Base-by-base conservation (phyloP, 2,888 invertebrate genomes). In the Drosophila maculinotata region DNA sequence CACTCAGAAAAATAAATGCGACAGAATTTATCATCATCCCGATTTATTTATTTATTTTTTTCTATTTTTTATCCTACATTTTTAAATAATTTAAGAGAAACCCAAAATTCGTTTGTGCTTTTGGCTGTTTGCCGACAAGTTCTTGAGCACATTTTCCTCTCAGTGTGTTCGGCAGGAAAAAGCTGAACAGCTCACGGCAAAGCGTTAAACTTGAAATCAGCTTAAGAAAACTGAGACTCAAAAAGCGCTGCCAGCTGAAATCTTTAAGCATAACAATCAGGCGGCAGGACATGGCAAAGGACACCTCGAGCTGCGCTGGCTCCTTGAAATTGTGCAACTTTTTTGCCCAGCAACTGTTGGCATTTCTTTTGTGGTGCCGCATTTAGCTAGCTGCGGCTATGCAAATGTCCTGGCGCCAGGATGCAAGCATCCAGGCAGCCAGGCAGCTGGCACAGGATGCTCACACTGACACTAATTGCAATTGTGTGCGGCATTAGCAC, bases 401-500 rank as follows among this genome's bases (percentile, higher is more conserved):
- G 87, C 77, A 81, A 81, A 85, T 80, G 70, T 60, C 42, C 74
- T 49, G 67, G 35, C 39, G 51, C 30, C 48, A 44, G 48, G 33
- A 56, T 52, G 36, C 36, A 36, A 20, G 20, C 20, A 20, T 2
- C 20, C 20, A 20, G 20, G 20, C 20, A 20, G 20, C 20, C 4
- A 20, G 20, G 20, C 12, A 58, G 38, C 62, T 45, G 57, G 49
- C 58, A 59, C 69, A 42, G 53, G 28, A 44, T 31, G 38, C 77
- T 58, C 56, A 65, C 86, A 80, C 77, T 86, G 87, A 81, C 81
- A 81, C 81, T 86, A 86, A 81, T 86, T 81, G 81, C 81, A 81
- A 83, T 86, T 86, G 87, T 81, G 69, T 81, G 87, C 74, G 65
- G 77, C 87, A 86, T 82, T 83, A 83, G 80, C 68, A 76, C 79